Percentiles rank a stretch among this genome's conserved stretches.
Evolutionary conservation across 2,797 vertebrate species (phyloP).

Genomic region (Neomorphus geoffroyi): DNA sequence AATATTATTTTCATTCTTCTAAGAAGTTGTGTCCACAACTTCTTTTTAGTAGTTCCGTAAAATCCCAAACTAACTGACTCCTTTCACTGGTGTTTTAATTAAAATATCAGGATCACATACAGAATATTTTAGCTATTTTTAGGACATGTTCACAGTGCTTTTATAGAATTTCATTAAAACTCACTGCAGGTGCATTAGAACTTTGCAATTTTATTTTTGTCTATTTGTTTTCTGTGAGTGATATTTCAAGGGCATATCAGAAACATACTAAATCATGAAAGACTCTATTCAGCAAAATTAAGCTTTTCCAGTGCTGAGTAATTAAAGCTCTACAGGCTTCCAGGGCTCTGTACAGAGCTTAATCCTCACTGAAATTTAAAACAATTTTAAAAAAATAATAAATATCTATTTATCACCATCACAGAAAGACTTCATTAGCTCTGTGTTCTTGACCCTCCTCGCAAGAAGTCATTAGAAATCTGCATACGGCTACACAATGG

Average conservation of each 20-base stretch:
- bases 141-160: not conserved
- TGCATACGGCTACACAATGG: not conserved
- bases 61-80: not conserved
- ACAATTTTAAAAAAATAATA: not conserved
- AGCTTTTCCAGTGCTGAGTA: conserved; percentile 23
- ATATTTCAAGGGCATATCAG: conserved; percentile 29
- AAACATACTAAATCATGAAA: not conserved
- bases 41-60: not conserved
- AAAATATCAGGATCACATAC: conserved; percentile 38
- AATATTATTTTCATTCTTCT: not conserved
- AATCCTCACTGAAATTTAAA: not conserved
- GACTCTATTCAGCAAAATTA: not conserved
- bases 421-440: not conserved
- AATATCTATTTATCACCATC: not conserved
- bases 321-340: conserved; percentile 39
- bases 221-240: not conserved
- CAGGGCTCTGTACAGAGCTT: not conserved
- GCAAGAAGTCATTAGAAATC: not conserved
- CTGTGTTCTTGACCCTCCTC: not conserved
- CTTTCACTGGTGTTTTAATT: conserved; percentile 41
- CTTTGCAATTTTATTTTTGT: not conserved
- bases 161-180: conserved; percentile 57
- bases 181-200: conserved; percentile 58
- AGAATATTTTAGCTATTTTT: conserved; percentile 28
- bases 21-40: not conserved